phyloP scores from a whole-genome alignment of 2,113 vertebrate species.

The Orcinus orca region DNA sequence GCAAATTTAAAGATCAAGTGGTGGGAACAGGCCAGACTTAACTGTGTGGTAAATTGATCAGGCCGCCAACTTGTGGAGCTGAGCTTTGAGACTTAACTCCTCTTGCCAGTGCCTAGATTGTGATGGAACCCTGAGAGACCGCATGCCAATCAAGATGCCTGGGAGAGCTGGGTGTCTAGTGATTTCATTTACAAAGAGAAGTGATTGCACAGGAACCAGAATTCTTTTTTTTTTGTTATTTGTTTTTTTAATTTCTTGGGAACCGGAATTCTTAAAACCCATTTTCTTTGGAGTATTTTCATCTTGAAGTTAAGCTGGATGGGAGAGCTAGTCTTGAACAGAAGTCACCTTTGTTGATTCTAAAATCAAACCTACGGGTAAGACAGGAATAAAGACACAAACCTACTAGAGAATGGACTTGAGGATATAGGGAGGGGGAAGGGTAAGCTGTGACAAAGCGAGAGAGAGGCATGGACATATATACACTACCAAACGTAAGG shows the following conservation, averaged over 20 bases:
- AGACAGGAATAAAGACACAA: too few relatives aligned
- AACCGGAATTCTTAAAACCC: background rate
- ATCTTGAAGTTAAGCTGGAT: background rate
- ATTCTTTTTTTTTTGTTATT: background rate
- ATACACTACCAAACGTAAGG: too few relatives aligned
- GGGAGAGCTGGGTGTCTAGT: background rate
- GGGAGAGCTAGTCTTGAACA: background rate
- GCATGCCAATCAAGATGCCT: background rate
- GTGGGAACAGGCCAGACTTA: background rate
- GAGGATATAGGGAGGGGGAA: too few relatives aligned
- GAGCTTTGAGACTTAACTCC: background rate
- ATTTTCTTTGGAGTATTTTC: background rate
- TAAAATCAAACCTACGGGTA: background rate
- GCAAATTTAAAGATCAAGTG: background rate
- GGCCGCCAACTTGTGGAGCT: background rate
- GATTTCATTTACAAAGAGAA: background rate
- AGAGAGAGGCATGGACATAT: too few relatives aligned
- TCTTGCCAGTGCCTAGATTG: background rate
- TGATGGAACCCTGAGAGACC: background rate
- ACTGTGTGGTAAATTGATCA: background rate
- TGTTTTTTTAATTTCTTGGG: background rate
- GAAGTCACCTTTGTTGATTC: background rate
- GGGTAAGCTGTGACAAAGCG: too few relatives aligned
- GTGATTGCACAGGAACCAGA: background rate
- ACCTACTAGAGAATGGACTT: too few relatives aligned